A percentile compares a stretch with the other conserved stretches of the same genome.
These are phyloP conservation scores for Ammodramus savannarum DNA, from an alignment of 2,113 vertebrate genomes.

Conservation along the genomic window DNA sequence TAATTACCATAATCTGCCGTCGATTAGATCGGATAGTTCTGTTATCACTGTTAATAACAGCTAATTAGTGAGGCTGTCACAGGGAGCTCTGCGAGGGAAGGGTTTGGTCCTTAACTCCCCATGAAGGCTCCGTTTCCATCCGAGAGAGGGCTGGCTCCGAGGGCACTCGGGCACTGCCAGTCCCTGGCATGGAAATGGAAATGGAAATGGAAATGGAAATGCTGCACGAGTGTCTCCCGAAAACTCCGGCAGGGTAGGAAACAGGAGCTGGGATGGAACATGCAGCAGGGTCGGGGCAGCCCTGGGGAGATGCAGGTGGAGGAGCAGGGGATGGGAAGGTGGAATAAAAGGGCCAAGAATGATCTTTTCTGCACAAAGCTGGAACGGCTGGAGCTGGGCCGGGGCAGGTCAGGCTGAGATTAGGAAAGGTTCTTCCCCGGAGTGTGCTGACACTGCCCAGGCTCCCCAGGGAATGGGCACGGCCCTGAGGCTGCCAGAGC, in stretches of 20 bases:
- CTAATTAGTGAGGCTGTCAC: slow-evolving; percentile 48
- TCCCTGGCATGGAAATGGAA: neutral
- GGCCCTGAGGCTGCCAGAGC: neutral
- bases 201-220: neutral
- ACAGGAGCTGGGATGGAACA: neutral
- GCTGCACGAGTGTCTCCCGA: accelerated
- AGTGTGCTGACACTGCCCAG: neutral
- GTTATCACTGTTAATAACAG: slow-evolving; percentile 46
- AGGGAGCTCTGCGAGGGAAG: neutral
- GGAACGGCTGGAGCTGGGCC: accelerated
- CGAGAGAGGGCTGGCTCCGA: neutral
- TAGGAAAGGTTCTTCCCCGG: neutral
- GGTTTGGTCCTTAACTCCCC: neutral
- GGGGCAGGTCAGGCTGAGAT: neutral
- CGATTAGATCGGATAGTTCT: slow-evolving; percentile 37
- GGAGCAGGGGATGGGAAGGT: neutral
- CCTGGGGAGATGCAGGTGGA: neutral
- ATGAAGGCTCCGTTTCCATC: neutral
- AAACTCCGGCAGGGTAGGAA: neutral
- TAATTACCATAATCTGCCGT: slow-evolving; percentile 27
- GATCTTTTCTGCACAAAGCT: neutral
- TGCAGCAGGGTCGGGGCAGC: neutral
- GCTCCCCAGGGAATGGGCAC: neutral
- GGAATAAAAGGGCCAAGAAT: neutral
- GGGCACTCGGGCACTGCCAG: neutral